Base-by-base conservation (phyloP, 2,888 invertebrate species). In the Endomychus coccineus region DNA sequence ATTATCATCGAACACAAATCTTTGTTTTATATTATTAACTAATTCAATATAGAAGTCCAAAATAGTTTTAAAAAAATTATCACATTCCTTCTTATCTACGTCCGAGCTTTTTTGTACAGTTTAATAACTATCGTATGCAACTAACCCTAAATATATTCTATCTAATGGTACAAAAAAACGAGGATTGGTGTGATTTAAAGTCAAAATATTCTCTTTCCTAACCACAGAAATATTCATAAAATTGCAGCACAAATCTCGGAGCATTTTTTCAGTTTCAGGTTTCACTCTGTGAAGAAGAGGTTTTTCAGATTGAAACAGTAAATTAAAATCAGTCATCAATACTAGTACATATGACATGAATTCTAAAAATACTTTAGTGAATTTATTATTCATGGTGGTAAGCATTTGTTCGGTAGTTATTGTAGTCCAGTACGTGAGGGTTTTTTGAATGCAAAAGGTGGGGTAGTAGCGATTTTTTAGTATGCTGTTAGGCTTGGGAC, bases 241-340 rank as follows among this genome's bases (percentile, higher is more conserved):
- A 31, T 43, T 43, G 10, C 16, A 16, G 30, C 16, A 42, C 7
- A 48, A 16, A 10, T 22, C 43, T 41, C 40, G 43, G 15, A 48
- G 14, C n/a, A 50, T 27, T 31, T 40, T 45, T 29, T 45, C 44
- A 10, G 41, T 43, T 47, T 45, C 46, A 22, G 38, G 42, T 23
- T 43, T 45, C 3, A 43, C 16, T 39, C 35, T 48, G 32, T 47
- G 28, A 15, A 50, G 28, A 11, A 50, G 32, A 9, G 51, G 45
- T 24, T 24, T 39, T 34, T 52, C 49, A 4, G 36, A 33, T 36
- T 55, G 27, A 56, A 54, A 11, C n/a, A n/a, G n/a, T n/a, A n/a
- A n/a, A n/a, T n/a, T n/a, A n/a, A n/a, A n/a, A n/a, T n/a, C n/a
- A n/a, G n/a, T n/a, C n/a, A n/a, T n/a, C n/a, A n/a, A n/a, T n/a